Percentiles rank a stretch among this genome's conserved stretches.
Evolutionary conservation across 2,113 vertebrate genomes (phyloP).

Genomic region (Hyla sarda): DNA sequence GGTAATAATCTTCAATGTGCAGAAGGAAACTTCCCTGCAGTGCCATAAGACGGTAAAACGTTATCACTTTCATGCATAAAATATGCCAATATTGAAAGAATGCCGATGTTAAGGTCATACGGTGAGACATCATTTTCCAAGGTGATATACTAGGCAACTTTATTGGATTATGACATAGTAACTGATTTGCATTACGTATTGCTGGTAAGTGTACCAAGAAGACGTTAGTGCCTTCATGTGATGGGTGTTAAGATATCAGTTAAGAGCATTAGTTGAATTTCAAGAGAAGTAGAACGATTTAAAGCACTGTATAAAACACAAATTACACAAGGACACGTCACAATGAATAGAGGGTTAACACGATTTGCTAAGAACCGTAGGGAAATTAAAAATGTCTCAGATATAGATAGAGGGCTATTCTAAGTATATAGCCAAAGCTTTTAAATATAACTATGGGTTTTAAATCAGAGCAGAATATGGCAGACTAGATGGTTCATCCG

Average conservation of each 20-base stretch:
- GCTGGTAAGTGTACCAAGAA: slow-evolving; percentile 65
- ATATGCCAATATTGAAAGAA: slow-evolving; percentile 77
- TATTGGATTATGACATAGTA: slow-evolving; percentile 72
- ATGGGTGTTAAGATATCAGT: slow-evolving; percentile 72
- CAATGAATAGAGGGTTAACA: slow-evolving; percentile 38
- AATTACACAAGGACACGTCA: slow-evolving; percentile 46
- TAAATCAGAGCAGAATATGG: slow-evolving; percentile 32
- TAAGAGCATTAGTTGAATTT: slow-evolving; percentile 67
- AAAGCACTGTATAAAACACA: slow-evolving; percentile 47
- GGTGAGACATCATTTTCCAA: slow-evolving; percentile 64
- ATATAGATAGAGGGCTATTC: slow-evolving; percentile 31
- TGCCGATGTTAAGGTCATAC: slow-evolving; percentile 73
- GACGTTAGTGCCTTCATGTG: slow-evolving; percentile 69
- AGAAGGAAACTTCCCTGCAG: slow-evolving; percentile 74
- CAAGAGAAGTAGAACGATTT: slow-evolving; percentile 51
- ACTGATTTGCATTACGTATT: slow-evolving; percentile 76
- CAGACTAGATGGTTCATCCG: not conserved
- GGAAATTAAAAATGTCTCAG: slow-evolving; percentile 36
- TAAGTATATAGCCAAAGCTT: slow-evolving; percentile 19
- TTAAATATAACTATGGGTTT: slow-evolving; percentile 35
- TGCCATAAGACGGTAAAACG: slow-evolving; percentile 74
- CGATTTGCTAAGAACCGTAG: slow-evolving; percentile 44
- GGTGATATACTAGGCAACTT: slow-evolving; percentile 69
- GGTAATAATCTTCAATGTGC: slow-evolving; percentile 74
- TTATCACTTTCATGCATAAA: slow-evolving; percentile 76